phyloP scores from a whole-genome alignment of 2,888 invertebrate species.

The Drosophila anceps region DNA sequence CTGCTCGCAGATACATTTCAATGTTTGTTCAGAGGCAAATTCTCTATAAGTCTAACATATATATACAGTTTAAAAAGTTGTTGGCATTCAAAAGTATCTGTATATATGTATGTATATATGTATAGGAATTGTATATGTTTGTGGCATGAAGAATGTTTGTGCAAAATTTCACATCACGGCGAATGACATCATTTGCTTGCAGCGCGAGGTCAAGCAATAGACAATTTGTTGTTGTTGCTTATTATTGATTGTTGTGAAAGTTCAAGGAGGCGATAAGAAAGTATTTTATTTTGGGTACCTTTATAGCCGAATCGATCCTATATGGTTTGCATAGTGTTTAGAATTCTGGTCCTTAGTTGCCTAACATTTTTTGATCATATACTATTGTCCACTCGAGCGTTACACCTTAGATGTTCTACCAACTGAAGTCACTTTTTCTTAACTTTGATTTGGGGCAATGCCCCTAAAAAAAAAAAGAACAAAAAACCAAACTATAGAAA shows the following conservation, averaged over 20 bases:
- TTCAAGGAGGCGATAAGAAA: constrained; percentile 51
- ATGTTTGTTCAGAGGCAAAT: not conserved
- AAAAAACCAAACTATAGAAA: constrained; percentile 1
- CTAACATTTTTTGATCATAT: not conserved
- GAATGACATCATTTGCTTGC: constrained; percentile 70
- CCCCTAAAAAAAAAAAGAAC: not conserved
- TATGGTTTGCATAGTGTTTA: not conserved
- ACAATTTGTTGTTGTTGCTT: constrained; percentile 26
- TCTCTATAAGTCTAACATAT: not conserved
- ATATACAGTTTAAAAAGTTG: constrained; percentile 16
- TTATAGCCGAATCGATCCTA: not conserved
- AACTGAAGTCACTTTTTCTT: not conserved
- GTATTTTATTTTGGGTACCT: not conserved
- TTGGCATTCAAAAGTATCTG: constrained; percentile 9
- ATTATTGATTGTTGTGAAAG: constrained; percentile 65
- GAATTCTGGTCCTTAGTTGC: not conserved
- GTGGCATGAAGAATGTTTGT: constrained; percentile 5
- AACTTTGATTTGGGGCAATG: constrained; percentile 7
- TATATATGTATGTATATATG: not conserved
- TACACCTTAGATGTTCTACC: too few species aligned
- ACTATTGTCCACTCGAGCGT: not conserved
- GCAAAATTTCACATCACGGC: constrained; percentile 25
- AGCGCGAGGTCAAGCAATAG: constrained; percentile 51
- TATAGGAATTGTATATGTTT: constrained; percentile 20
- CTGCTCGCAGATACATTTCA: not conserved